Base-by-base conservation (phyloP, 1,140 invertebrate species). In the Agrilus planipennis region DNA sequence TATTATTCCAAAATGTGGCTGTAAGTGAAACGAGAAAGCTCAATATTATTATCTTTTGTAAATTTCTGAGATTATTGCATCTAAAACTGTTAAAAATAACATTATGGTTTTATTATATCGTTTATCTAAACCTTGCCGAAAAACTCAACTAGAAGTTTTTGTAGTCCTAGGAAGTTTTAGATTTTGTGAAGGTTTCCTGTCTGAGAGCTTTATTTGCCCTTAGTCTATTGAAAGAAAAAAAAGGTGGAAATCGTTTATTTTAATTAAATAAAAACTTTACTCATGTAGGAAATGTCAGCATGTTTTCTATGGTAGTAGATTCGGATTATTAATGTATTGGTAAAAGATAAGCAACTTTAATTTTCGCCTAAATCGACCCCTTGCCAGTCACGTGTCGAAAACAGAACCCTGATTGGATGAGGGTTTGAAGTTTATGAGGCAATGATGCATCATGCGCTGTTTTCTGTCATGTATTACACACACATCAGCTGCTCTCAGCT, bases 301-400 rank as follows among this genome's bases (percentile, higher is more conserved):
- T 35, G 20, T 20, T 18, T 19, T 21, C 12, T 35, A 35, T 14
- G 6, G 16, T 4, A 5, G 20, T 19, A 12, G 12, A 21, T 4
- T 34, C n/a, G 16, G 5, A 4, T 34, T 5, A 14, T 11, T 5
- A 7, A 18, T 17, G 19, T 11, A 18, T 11, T 34, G 3, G 6
- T 5, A 32, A 32, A 32, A 41, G 39, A 41, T 41, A 30, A 41
- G 27, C 32, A 41, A 41, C 39, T 41, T 41, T 36, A 21, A 21
- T 36, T 36, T 21, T 36, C 34, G 30, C 39, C 28, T 20, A 32
- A 28, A 31, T 18, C 28, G n/a, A 19, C 22, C 39, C 39, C 39
- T 19, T 31, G 16, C 28, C 31, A 41, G 39, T 20, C 39, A 25
- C 29, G 28, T 41, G 39, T 41, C 39, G 32, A 21, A 30, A 10